These are phyloP conservation scores for Dyspetes luteomarginatus DNA, from an alignment of 2,888 invertebrate species.

Conservation along the genomic window DNA sequence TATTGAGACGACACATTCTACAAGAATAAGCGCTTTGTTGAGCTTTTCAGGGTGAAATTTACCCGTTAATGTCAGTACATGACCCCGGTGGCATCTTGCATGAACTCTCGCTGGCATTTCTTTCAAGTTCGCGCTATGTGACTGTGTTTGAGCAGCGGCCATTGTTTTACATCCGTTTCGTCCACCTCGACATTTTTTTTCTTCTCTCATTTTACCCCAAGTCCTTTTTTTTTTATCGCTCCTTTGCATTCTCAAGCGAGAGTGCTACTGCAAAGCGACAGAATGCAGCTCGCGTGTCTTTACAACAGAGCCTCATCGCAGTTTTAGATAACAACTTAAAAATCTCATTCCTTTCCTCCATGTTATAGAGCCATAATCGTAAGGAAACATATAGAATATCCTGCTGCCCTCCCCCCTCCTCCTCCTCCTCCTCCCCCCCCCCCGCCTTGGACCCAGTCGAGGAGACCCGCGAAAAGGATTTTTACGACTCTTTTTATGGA, in stretches of 20 bases:
- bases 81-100: conserved; percentile 45
- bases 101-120: conserved; percentile 69
- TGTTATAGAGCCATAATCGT: conserved; percentile 63
- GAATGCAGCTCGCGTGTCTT: conserved; percentile 22
- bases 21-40: conserved; percentile 11
- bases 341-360: background rate
- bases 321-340: conserved; percentile 61
- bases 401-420: too few species aligned
- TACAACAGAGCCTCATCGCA: conserved; percentile 66
- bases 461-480: conserved; percentile 76
- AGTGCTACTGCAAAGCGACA: conserved; percentile 58
- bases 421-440: too few species aligned
- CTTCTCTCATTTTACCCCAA: conserved; percentile 17
- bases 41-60: conserved; percentile 49
- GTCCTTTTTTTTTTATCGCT: conserved; percentile 25
- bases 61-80: conserved; percentile 58
- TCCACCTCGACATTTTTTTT: conserved; percentile 23
- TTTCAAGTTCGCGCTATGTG: conserved; percentile 73
- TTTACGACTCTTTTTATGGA: conserved; percentile 74
- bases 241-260: conserved; percentile 51
- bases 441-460: too few species aligned
- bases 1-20: conserved; percentile 20
- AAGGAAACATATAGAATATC: conserved; percentile 53
- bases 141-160: conserved; percentile 77
- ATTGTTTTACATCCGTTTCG: conserved; percentile 71